These are phyloP conservation scores for Gastracanthus pulcherrimus DNA, from an alignment of 2,888 invertebrate species.

Conservation along the genomic window DNA sequence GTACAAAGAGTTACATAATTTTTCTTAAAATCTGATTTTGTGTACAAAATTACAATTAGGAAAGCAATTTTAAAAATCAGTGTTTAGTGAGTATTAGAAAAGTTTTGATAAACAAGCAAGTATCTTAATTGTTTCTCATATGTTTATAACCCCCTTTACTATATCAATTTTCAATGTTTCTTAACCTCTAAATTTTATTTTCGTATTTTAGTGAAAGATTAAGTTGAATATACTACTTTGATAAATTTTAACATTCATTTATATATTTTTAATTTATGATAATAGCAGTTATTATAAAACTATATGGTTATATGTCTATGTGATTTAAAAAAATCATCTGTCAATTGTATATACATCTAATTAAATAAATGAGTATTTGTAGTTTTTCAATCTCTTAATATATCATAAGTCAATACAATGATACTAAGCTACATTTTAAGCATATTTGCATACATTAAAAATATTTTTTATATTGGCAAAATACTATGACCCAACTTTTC, in stretches of 20 bases:
- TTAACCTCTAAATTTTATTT: constrained; percentile 27
- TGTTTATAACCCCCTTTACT: not conserved
- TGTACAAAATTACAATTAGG: not conserved
- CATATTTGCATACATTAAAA: not conserved
- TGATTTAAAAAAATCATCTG: not conserved
- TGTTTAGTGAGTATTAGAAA: not conserved
- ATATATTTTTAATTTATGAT: no score
- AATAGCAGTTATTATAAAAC: no score
- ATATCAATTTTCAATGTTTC: not conserved
- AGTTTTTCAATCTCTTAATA: no score
- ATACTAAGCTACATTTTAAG: not conserved
- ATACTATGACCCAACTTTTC: no score
- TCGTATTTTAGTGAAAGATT: not conserved
- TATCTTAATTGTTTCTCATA: constrained; percentile 7
- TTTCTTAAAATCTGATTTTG: not conserved
- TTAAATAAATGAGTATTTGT: no score
- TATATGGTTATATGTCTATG: no score
- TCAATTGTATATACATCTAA: no score
- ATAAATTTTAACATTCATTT: no score
- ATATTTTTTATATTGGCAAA: no score
- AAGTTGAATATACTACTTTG: not conserved
- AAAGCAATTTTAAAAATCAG: not conserved
- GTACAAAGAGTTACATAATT: constrained; percentile 48
- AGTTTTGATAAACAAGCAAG: not conserved
- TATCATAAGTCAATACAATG: no score